Evolutionary conservation across 2,113 vertebrate genomes (phyloP).

Genomic region (Bombycilla garrulus): DNA sequence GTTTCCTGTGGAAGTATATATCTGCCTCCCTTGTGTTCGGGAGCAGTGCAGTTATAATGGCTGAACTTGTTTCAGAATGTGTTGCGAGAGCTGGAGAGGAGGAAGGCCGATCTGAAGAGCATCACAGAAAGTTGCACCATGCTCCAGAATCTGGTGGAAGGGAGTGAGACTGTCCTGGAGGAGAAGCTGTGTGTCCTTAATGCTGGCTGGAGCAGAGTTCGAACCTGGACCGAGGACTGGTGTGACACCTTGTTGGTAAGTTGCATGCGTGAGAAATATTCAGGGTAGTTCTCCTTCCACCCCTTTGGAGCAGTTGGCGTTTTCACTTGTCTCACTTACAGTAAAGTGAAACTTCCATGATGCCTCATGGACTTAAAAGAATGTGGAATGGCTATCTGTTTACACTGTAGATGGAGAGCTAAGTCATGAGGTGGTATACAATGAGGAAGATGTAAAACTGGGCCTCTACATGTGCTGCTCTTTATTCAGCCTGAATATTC

Average conservation of each 20-base stretch:
- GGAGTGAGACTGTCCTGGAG: slow-evolving; percentile 83
- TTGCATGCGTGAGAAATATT: neutral
- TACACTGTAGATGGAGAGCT: neutral
- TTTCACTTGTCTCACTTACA: neutral
- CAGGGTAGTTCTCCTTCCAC: neutral
- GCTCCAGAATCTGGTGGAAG: slow-evolving; percentile 86
- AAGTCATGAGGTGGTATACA: neutral
- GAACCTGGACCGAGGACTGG: slow-evolving; percentile 92
- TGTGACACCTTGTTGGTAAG: slow-evolving; percentile 87
- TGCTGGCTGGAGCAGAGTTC: slow-evolving; percentile 85
- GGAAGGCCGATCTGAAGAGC: slow-evolving; percentile 81
- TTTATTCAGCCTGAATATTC: neutral
- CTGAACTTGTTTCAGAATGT: slow-evolving; percentile 78
- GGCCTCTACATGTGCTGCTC: neutral
- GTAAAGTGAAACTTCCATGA: neutral
- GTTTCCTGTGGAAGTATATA: neutral
- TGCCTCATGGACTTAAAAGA: neutral
- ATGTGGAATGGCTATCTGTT: neutral
- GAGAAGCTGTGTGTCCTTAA: slow-evolving; percentile 86
- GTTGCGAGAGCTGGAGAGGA: slow-evolving; percentile 89
- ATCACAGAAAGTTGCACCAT: slow-evolving; percentile 86
- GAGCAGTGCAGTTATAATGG: neutral
- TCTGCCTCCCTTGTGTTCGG: neutral
- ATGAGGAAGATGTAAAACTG: neutral
- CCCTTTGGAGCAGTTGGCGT: neutral